Evolutionary conservation across 2,113 vertebrate genomes (phyloP).

Genomic region (Talpa occidentalis): DNA sequence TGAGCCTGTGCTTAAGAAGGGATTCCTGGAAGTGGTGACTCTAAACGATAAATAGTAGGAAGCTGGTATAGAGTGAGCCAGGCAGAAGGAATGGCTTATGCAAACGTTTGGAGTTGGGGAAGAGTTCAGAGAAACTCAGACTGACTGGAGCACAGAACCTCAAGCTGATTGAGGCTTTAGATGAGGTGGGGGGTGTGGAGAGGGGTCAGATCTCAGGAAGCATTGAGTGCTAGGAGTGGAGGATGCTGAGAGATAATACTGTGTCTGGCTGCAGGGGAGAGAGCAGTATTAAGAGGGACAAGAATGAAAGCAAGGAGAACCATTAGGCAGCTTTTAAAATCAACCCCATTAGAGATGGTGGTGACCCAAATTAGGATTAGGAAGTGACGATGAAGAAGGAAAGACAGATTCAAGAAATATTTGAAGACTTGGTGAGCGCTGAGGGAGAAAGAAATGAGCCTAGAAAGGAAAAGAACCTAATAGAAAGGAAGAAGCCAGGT

Average conservation of each 20-base stretch:
- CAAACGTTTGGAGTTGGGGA: not conserved
- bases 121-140: not conserved
- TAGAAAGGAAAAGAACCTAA: not conserved
- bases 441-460: not conserved
- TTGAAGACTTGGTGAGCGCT: not conserved
- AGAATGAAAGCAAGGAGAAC: not conserved
- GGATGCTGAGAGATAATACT: not conserved
- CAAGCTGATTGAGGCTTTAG: accelerated
- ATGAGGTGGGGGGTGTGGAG: not conserved
- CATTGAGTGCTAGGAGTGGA: accelerated
- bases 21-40: not conserved
- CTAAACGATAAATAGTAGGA: not conserved
- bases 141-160: not conserved
- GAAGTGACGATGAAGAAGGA: not conserved
- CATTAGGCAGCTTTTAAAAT: not conserved
- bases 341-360: not conserved
- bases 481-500: not conserved
- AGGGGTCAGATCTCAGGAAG: not conserved
- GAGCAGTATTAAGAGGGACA: not conserved
- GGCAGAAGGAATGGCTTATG: not conserved
- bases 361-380: not conserved
- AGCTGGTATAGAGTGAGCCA: not conserved
- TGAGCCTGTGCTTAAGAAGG: not conserved
- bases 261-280: not conserved
- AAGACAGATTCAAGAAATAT: not conserved